Evolutionary conservation across 2,888 invertebrate genomes (phyloP), one percentile per base, ranked within the genome.

Genomic region (Plebejus melissa): DNA sequence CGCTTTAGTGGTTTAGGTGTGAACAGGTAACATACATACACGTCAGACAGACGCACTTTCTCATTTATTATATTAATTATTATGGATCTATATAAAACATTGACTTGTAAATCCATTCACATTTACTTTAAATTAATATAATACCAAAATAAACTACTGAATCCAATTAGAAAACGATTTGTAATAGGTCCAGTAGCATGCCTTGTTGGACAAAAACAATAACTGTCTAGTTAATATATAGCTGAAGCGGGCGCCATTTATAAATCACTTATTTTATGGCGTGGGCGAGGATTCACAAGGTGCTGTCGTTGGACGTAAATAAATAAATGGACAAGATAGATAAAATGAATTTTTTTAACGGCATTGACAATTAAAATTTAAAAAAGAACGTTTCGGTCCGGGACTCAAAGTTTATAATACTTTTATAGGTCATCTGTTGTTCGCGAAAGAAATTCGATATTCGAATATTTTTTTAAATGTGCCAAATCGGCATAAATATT

Each of bases 211-310:
- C 65, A 65, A 65, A 65, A 65, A 65, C 65, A 65, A 65, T 65
- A 36, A 65, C 32, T 65, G 65, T 65, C 32, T 65, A 65, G 65
- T 16, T 65, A 65, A 65, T 32, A 36, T 65, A 65, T 65, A 65
- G 32, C 65, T 65, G 65, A 65, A 65, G 65, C 65, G 32, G 65
- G 65, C 65, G 65, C 65, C 65, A 65, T 65, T 36, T 65, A 65
- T 65, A 65, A 65, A 65, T 65, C 65, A 65, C 65, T 65, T 65
- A 65, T 32, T 65, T 65, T 65, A 65, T 65, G 11, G 65, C 65
- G 65, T 65, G 65, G 32, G 65, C 65, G 65, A 65, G 32, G 65
- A 32, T 65, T 58, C 58, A 58, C 58, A 65, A 65, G 65, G 11
- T 32, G 11, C 13, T 65, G 32, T 32, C 32, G 65, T 65, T 11